Evolutionary conservation across 1,140 invertebrate genomes (phyloP).

Genomic region (Cotesia vestalis): DNA sequence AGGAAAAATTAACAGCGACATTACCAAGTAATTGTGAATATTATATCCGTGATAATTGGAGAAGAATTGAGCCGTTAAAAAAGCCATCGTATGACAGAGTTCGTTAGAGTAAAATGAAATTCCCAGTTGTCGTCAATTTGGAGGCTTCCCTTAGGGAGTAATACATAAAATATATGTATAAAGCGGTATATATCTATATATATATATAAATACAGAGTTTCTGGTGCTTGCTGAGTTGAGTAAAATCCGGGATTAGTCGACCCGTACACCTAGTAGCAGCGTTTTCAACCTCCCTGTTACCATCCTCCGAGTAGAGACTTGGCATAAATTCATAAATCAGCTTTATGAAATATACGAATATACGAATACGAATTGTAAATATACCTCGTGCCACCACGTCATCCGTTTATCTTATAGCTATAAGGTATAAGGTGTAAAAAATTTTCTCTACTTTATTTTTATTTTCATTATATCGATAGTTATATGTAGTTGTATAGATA

Average conservation of each 20-base stretch:
- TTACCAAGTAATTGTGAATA: too few species aligned
- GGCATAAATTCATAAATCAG: constrained; percentile 12
- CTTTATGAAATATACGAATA: constrained; percentile 3
- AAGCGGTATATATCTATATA: too few species aligned
- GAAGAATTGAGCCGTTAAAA: too few species aligned
- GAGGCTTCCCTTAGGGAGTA: not conserved
- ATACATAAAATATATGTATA: constrained; percentile 12
- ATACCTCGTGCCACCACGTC: not conserved
- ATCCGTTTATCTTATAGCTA: too few species aligned
- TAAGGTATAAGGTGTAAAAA: too few species aligned
- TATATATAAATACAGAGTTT: not conserved
- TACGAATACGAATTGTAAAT: constrained; percentile 7
- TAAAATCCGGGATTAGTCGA: constrained; percentile 12
- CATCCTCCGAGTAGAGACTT: not conserved
- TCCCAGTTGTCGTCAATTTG: constrained; percentile 9
- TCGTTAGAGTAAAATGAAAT: constrained; percentile 12
- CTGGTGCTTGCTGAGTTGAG: constrained; percentile 1
- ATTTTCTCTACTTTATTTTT: too few species aligned
- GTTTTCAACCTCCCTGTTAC: not conserved
- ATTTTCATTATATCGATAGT: too few species aligned
- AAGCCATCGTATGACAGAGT: not conserved
- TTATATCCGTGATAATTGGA: too few species aligned
- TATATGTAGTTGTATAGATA: too few species aligned
- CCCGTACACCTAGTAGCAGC: not conserved
- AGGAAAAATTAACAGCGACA: too few species aligned